Conservation (phyloP, 2,797 vertebrate species). For the Pogonophryne albipinna region DNA sequence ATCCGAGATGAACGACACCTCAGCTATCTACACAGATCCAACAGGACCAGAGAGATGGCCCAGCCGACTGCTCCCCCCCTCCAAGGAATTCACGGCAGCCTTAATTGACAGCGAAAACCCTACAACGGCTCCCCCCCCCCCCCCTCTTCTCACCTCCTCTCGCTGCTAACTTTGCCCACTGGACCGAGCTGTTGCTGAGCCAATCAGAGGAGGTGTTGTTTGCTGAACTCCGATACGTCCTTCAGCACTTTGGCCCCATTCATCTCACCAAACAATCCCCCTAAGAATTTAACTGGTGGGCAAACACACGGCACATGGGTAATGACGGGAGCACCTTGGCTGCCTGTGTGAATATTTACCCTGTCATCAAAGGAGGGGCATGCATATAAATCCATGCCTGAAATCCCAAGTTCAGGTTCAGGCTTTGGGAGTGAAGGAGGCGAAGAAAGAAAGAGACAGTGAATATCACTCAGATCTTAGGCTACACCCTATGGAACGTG, state of each 20-base stretch:
- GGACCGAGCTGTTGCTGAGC: slow-evolving; percentile 73
- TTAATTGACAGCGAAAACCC: slow-evolving; percentile 80
- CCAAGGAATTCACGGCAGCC: slow-evolving; percentile 67
- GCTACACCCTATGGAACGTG: slow-evolving; percentile 52
- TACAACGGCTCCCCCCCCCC: slow-evolving; percentile 14
- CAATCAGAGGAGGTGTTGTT: slow-evolving; percentile 84
- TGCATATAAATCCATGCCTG: slow-evolving; percentile 84
- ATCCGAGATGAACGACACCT: slow-evolving; percentile 76
- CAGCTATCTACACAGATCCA: slow-evolving; percentile 76
- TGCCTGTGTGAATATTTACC: slow-evolving; percentile 87
- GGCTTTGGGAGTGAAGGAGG: slow-evolving; percentile 69
- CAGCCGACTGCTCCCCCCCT: slow-evolving; percentile 61
- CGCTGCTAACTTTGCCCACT: slow-evolving; percentile 71
- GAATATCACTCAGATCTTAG: slow-evolving; percentile 57
- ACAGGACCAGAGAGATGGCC: slow-evolving; percentile 70
- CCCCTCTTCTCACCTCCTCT: slow-evolving; percentile 30
- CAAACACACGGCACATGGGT: slow-evolving; percentile 82
- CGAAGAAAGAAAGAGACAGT: slow-evolving; percentile 54
- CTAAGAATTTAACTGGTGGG: slow-evolving; percentile 86
- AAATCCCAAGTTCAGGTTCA: slow-evolving; percentile 77
- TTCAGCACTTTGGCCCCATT: slow-evolving; percentile 85
- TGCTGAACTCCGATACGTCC: slow-evolving; percentile 83
- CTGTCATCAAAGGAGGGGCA: slow-evolving; percentile 85
- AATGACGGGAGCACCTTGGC: slow-evolving; percentile 83
- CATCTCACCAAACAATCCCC: slow-evolving; percentile 86